Conservation (phyloP, 2,113 vertebrate species). For the Misgurnus mizolepis region DNA sequence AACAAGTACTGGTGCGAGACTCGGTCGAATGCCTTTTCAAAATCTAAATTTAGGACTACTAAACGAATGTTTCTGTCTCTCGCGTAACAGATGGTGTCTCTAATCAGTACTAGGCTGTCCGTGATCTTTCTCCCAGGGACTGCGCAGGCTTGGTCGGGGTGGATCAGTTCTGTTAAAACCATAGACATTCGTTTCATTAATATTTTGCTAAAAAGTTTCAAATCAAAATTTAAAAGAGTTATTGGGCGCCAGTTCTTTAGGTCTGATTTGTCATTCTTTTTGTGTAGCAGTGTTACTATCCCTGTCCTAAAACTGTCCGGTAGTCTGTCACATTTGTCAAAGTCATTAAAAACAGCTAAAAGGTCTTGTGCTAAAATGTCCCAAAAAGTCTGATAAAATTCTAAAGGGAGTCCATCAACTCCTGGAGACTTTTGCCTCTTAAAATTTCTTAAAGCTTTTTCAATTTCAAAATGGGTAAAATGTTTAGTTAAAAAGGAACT, state of each 20-base stretch:
- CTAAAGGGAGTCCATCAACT: neutral
- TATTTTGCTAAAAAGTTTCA: conserved; percentile 44
- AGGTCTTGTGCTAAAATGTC: neutral
- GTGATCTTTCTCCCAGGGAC: no score
- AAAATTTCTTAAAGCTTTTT: conserved; percentile 28
- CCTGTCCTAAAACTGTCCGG: conserved; percentile 38
- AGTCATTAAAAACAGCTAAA: neutral
- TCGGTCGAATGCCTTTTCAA: conserved; percentile 10
- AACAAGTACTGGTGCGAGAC: conserved; percentile 16
- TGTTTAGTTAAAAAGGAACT: no score
- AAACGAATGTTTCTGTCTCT: conserved; percentile 50
- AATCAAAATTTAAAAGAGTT: conserved; percentile 34
- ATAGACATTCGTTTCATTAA: conserved; percentile 30
- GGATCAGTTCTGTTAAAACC: conserved; percentile 47
- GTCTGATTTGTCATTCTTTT: conserved; percentile 35
- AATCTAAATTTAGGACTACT: conserved; percentile 48
- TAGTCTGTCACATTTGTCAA: neutral
- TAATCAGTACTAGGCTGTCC: no score
- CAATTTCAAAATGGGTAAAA: no score
- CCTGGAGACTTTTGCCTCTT: neutral
- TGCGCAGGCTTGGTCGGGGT: conserved; percentile 42
- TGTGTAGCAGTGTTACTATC: conserved; percentile 6
- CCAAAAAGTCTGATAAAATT: neutral
- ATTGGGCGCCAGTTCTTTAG: conserved; percentile 38
- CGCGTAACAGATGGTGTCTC: conserved; percentile 47